Percentiles rank a stretch among this genome's conserved stretches.
Conservation (phyloP, 92 coral and sea anemone genomes). For the Chrysogorgia sp. region DNA sequence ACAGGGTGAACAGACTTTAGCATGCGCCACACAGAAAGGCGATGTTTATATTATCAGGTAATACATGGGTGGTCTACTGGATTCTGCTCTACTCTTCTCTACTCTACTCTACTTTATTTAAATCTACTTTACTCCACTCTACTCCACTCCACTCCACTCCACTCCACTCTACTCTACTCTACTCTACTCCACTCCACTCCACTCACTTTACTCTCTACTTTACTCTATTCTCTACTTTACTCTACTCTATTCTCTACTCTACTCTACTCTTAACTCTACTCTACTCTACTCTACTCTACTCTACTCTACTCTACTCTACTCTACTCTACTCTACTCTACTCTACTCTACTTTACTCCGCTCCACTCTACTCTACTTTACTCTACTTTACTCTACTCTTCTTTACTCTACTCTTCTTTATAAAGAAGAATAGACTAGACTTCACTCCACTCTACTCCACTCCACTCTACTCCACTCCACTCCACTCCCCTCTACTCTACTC, state of each 20-base stretch:
- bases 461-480: neutral
- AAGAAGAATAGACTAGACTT: too few species aligned
- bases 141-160: neutral
- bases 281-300: neutral
- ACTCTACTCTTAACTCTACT: neutral
- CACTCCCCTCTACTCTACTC: neutral
- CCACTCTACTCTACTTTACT: conserved; percentile 10
- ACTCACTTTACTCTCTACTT: neutral
- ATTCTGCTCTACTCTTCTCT: neutral
- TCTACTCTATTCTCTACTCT: neutral
- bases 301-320: neutral
- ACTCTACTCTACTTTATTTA: neutral
- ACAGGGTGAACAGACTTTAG: conserved; percentile 86
- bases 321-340: conserved; percentile 8
- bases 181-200: neutral
- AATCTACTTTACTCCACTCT: neutral
- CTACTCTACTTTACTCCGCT: neutral
- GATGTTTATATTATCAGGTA: conserved; percentile 82
- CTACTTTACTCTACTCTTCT: neutral
- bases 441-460: neutral
- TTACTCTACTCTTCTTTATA: neutral
- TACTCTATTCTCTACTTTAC: neutral
- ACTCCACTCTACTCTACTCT: neutral
- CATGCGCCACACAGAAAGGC: conserved; percentile 94
- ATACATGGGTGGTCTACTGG: neutral